Percentiles rank a stretch among this genome's conserved stretches.
Conservation (phyloP, 2,888 invertebrate species). For the Dynastes maya region DNA sequence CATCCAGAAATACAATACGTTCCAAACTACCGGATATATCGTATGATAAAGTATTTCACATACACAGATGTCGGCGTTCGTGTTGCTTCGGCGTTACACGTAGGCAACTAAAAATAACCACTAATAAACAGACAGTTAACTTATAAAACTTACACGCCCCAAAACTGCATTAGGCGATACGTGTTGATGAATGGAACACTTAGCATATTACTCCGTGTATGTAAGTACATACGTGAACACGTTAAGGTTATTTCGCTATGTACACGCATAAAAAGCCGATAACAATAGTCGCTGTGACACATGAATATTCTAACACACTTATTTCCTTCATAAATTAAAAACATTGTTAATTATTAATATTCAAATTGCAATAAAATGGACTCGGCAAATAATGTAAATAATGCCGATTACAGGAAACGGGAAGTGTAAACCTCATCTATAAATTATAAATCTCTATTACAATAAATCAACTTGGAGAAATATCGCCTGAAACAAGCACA, state of each 20-base stretch:
- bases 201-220: not conserved
- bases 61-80: not conserved
- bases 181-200: slow-evolving; percentile 28
- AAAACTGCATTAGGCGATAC: slow-evolving; percentile 29
- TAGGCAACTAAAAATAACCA: slow-evolving; percentile 35
- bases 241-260: not conserved
- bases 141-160: slow-evolving; percentile 26
- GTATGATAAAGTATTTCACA: slow-evolving; percentile 28
- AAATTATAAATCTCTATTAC: not conserved
- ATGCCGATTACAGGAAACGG: slow-evolving; percentile 1
- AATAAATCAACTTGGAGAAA: not conserved
- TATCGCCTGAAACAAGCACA: not conserved
- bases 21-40: slow-evolving; percentile 27
- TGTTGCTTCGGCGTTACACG: not conserved
- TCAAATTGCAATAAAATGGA: not conserved
- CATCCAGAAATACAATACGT: slow-evolving; percentile 10
- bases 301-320: not conserved
- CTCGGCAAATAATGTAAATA: not conserved
- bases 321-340: slow-evolving; percentile 11
- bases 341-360: not conserved
- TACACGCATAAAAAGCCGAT: too few species aligned
- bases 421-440: not conserved
- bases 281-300: slow-evolving; percentile 4
- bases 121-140: slow-evolving; percentile 38
- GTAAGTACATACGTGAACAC: not conserved